Percentiles rank a stretch among this genome's conserved stretches.
These are phyloP conservation scores for Batillaria attramentaria DNA, from an alignment of 1,140 invertebrate genomes.

Conservation along the genomic window DNA sequence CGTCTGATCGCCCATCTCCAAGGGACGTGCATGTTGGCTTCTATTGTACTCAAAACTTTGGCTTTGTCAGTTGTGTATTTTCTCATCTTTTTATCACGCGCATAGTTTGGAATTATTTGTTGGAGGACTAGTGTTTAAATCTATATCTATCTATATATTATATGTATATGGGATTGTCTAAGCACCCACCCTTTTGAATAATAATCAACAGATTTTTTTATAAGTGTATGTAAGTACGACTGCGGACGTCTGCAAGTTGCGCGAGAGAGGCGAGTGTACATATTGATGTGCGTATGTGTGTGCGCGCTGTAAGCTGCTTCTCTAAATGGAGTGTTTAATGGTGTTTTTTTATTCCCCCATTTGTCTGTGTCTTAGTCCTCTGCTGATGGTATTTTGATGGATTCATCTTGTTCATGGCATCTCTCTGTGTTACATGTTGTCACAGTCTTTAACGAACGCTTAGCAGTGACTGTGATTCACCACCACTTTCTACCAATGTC, in stretches of 20 bases:
- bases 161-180: no score
- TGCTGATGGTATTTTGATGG: neutral
- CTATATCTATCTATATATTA: neutral
- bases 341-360: neutral
- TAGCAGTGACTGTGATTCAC: neutral
- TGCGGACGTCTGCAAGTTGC: no score
- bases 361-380: no score
- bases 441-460: neutral
- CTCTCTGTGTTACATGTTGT: neutral
- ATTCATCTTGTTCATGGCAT: neutral
- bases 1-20: neutral
- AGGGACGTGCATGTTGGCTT: neutral
- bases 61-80: no score
- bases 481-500: neutral
- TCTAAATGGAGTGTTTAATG: neutral
- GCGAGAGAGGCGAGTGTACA: no score
- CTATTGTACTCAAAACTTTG: neutral
- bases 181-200: no score
- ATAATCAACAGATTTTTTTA: no score
- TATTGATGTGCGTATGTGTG: no score
- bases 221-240: no score
- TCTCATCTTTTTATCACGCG: neutral
- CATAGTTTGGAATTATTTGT: neutral
- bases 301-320: no score
- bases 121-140: neutral